These are phyloP conservation scores for Danionella cerebrum DNA, from an alignment of 2,113 vertebrate species.

Conservation along the genomic window DNA sequence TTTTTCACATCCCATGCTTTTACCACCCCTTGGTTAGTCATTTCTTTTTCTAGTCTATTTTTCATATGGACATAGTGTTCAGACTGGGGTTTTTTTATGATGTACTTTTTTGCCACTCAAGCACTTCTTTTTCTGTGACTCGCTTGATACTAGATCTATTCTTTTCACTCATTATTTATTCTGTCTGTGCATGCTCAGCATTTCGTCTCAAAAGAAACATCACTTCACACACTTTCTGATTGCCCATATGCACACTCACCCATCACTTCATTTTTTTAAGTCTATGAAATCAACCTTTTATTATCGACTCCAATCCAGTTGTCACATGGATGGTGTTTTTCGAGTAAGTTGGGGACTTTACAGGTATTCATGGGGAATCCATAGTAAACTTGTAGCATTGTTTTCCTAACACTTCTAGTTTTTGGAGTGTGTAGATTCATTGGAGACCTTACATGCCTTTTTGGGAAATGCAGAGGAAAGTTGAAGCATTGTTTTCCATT, in stretches of 20 bases:
- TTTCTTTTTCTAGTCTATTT: not conserved
- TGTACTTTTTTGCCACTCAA: not conserved
- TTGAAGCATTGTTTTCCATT: no score
- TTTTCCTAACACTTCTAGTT: no score
- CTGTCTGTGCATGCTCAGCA: constrained; percentile 11
- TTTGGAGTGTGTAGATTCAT: no score
- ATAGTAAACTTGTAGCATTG: no score
- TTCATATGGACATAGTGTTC: not conserved
- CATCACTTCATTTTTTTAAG: constrained; percentile 7
- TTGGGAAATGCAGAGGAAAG: no score
- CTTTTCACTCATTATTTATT: constrained; percentile 3
- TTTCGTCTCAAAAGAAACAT: not conserved
- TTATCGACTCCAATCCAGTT: constrained; percentile 13
- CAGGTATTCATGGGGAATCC: no score
- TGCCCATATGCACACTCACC: not conserved
- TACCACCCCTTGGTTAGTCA: not conserved
- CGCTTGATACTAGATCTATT: not conserved
- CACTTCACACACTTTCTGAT: not conserved
- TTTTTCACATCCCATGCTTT: not conserved
- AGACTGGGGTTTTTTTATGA: not conserved
- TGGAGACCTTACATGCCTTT: no score
- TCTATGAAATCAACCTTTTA: not conserved
- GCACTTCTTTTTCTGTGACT: not conserved
- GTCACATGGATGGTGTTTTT: no score
- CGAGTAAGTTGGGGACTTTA: no score